Base-by-base conservation (phyloP, 2,888 invertebrate species). In the Cephonodes hylas region DNA sequence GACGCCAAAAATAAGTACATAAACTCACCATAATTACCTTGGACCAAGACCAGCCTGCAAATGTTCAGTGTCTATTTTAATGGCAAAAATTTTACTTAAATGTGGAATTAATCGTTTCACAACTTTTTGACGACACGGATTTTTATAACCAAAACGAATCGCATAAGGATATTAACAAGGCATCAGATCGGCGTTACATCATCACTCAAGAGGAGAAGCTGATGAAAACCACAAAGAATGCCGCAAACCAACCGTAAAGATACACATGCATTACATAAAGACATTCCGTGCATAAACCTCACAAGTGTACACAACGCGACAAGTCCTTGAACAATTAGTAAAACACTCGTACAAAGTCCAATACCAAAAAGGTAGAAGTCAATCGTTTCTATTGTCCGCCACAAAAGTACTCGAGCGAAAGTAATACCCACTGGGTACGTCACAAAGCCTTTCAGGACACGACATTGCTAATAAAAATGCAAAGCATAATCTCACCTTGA, bases 401-500 rank as follows among this genome's bases (percentile, higher is more conserved):
- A 22, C 27, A 38, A 44, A 63, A 56, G 56, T 45, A 31, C 44
- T 38, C 23, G 25, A 63, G 53, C 59, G 59, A 60, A 56, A 60
- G 60, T 63, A 65, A 58, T 44, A 57, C 63, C 63, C 67, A 65
- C 58, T 63, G 58, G 60, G 48, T 63, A 75, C 75, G 71, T 72
- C 73, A 76, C 72, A 76, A 74, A 69, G 65, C 64, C 63, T 76
- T 81, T 76, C 79, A 75, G 78, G 77, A 76, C 79, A 80, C 80
- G 73, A 79, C 72, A 71, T 66, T 65, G 66, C 70, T 78, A 75
- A 77, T 81, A 76, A 76, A 80, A 79, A 83, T 84, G 77, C 84
- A 81, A 81, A 75, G 76, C 79, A 76, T 77, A 71, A 75, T 67
- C 75, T 82, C 77, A 79, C 80, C 80, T 80, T 80, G 80, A 66